Base-by-base conservation (phyloP, 1,140 invertebrate genomes). In the Ephestia elutella region DNA sequence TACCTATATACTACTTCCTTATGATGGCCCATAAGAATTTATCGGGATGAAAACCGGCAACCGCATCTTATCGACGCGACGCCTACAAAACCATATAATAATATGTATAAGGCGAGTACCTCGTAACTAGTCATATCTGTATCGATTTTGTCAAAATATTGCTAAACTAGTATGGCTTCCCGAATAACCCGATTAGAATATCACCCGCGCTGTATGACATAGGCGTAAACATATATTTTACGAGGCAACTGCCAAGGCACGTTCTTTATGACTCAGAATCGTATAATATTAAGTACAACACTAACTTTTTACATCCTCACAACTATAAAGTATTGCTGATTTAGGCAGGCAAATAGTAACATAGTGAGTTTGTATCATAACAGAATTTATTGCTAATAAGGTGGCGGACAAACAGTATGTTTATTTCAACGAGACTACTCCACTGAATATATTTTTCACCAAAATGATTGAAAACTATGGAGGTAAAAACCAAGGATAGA, bases 261-360 rank as follows among this genome's bases (percentile, higher is more conserved):
- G 7, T 17, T 44, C 38, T 44, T 44, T 44, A 44, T 13, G 38
- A 44, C 38, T 44, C 38, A 44, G n/a, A 44, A 44, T 44, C 38
- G 15, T 44, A 44, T 44, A 44, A 44, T 44, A 44, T 44, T 44
- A 44, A 44, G 13, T 44, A 44, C 38, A 15, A 44, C 15, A 44
- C 38, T 44, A 44, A 44, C 13, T 44, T 44, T 44, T 44, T 44
- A 44, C 38, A 44, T 44, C 32, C 32, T 35, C 15, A n/a, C 38
- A 44, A 44, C 38, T 44, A 44, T 44, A 44, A 17, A 15, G 38
- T 15, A 15, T 44, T 15, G n/a, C 38, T 44, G 30, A 32, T 32
- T 32, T 44, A 44, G 38, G 38, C 38, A 44, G 15, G 38, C 13
- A 44, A 15, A 44, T 44, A 44, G 38, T 10, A 44, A 38, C 32